These are phyloP conservation scores for Hipposideros larvatus DNA, from an alignment of 2,797 vertebrate genomes.

Conservation along the genomic window DNA sequence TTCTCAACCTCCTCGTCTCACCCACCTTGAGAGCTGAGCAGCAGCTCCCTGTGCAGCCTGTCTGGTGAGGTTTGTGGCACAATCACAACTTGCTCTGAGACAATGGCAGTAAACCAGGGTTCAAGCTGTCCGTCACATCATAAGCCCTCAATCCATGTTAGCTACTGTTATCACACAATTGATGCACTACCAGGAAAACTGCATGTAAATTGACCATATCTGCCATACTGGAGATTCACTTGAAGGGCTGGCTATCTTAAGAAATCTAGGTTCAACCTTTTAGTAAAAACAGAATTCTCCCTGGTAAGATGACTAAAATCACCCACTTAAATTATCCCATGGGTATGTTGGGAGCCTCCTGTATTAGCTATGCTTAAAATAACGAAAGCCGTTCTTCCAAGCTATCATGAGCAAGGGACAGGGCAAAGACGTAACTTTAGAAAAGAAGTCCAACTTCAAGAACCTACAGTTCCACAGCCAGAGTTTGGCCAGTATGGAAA, in stretches of 20 bases:
- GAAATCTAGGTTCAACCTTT: neutral
- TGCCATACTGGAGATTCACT: neutral
- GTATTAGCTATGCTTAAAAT: neutral
- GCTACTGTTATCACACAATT: neutral
- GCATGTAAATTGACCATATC: neutral
- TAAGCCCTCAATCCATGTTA: neutral
- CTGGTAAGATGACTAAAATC: neutral
- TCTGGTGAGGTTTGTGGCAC: neutral
- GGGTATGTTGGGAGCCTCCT: neutral
- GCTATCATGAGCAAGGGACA: neutral
- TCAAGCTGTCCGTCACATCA: neutral
- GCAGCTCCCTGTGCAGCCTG: neutral
- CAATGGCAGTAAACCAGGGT: neutral
- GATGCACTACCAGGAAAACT: neutral
- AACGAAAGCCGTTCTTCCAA: conserved; percentile 21
- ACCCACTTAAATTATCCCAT: neutral
- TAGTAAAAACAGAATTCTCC: neutral
- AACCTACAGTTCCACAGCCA: neutral
- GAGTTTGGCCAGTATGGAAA: neutral
- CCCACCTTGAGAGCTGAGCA: neutral
- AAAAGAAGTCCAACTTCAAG: conserved; percentile 25
- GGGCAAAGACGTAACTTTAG: neutral
- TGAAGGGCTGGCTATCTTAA: neutral
- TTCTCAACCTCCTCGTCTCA: neutral
- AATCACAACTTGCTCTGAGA: neutral